phyloP scores from a whole-genome alignment of 2,888 invertebrate genomes.

The Epicampocera succincta region DNA sequence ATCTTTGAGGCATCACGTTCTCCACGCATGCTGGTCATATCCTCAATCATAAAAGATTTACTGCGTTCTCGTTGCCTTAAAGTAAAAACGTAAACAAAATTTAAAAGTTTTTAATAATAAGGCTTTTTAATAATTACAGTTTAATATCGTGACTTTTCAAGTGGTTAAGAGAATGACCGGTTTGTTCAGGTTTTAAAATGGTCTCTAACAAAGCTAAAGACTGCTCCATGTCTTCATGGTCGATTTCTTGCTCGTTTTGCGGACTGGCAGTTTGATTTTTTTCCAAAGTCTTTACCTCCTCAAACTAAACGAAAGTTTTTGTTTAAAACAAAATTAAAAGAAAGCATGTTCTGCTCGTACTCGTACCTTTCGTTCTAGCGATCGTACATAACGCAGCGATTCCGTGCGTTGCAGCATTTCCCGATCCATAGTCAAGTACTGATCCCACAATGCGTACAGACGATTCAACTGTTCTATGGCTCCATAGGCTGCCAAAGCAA shows the following conservation, averaged over 20 bases:
- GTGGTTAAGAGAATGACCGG: constrained; percentile 72
- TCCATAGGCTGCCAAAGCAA: constrained; percentile 84
- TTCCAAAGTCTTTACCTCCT: constrained; percentile 45
- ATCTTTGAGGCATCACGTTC: constrained; percentile 73
- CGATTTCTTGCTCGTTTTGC: constrained; percentile 84
- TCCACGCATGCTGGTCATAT: constrained; percentile 80
- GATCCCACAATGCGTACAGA: constrained; percentile 89
- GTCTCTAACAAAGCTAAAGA: constrained; percentile 85
- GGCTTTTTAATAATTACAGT: constrained; percentile 72
- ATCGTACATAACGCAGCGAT: constrained; percentile 87
- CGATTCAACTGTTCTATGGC: constrained; percentile 91
- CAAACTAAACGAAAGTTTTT: constrained; percentile 9
- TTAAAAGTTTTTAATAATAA: background rate
- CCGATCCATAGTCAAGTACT: constrained; percentile 73
- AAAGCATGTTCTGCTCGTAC: background rate
- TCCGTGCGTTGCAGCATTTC: constrained; percentile 87
- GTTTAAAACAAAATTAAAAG: background rate
- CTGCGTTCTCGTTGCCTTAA: constrained; percentile 84
- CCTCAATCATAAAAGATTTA: constrained; percentile 86
- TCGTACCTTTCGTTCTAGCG: constrained; percentile 83
- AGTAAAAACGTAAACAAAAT: background rate
- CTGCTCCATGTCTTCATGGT: constrained; percentile 82
- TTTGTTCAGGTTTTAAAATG: constrained; percentile 83
- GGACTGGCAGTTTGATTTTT: constrained; percentile 71
- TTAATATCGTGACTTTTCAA: constrained; percentile 70